phyloP scores from a whole-genome alignment of 2,113 vertebrate species.

The Glaucomys volans region DNA sequence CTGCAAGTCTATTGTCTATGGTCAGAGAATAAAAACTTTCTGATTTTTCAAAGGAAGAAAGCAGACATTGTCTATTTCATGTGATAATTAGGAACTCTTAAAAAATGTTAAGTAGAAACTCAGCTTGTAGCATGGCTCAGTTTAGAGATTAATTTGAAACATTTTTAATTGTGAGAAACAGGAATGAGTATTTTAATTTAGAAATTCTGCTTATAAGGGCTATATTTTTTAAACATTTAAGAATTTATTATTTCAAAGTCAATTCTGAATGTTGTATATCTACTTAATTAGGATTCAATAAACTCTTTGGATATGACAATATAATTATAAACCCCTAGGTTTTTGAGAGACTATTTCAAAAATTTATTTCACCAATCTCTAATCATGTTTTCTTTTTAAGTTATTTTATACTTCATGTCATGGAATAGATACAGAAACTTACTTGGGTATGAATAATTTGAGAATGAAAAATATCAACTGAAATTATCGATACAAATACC shows the following conservation, averaged over 20 bases:
- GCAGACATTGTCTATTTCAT: not conserved
- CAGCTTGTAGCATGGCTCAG: not conserved
- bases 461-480: constrained; percentile 13
- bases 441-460: not conserved
- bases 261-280: not conserved
- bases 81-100: not conserved
- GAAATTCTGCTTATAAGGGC: not conserved
- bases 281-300: not conserved
- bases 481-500: not conserved
- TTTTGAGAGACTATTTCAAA: not conserved
- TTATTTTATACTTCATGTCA: not conserved
- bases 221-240: constrained; percentile 50
- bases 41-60: constrained; percentile 2
- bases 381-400: not conserved
- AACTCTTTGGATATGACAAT: not conserved
- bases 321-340: not conserved
- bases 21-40: not conserved
- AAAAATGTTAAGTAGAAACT: not conserved
- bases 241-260: not conserved
- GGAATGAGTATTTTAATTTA: not conserved
- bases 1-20: not conserved
- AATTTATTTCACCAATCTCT: constrained; percentile 1
- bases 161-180: not conserved
- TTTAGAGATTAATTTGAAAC: constrained; percentile 26
- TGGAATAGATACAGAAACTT: not conserved